Base-by-base conservation (phyloP, 1,140 invertebrate species). In the Nylanderia fulva region DNA sequence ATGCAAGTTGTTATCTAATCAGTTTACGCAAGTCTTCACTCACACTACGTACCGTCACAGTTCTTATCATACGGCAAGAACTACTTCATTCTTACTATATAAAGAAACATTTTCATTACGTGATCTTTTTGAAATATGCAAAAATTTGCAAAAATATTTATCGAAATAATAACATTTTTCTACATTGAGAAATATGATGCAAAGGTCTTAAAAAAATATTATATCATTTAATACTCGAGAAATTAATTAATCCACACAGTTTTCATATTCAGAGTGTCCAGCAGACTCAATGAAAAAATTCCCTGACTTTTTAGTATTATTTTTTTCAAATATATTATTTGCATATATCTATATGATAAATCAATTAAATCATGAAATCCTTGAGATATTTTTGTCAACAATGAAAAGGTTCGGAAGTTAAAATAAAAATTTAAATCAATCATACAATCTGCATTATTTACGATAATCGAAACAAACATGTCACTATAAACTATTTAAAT, bases 1-100 rank as follows among this genome's bases (percentile, higher is more conserved):
- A 82, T 82, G 66, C 21, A 68, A 54, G 60, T 36, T 68, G 61
- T 60, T 82, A 82, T 82, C 77, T 82, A 71, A 82, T 82, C 77
- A 33, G 52, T 82, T 72, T 60, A 82, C 52, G 66, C 77, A 82
- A 82, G 48, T 71, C n/a, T 45, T 27, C 24, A 39, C 18, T 71
- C 48, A 33, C 54, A 56, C 33, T n/a, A 58, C 24, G 39, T 56
- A 24, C 18, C 8, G 7, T 39, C 29, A 15, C n/a, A 24, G 13
- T 11, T 82, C 39, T 82, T 71, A 60, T 82, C 77, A 54, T n/a
- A n/a, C 3, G 1, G 18, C 1, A 71, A 80, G 11, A 69, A 13
- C 9, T 21, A 52, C 24, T 45, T 58, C 54, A 24, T 36, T 72
- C 8, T 71, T 45, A 36, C 7, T 71, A 29, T 48, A 52, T 80